phyloP scores from a whole-genome alignment of 2,888 invertebrate genomes.

The Chrysopilus asiliformis region DNA sequence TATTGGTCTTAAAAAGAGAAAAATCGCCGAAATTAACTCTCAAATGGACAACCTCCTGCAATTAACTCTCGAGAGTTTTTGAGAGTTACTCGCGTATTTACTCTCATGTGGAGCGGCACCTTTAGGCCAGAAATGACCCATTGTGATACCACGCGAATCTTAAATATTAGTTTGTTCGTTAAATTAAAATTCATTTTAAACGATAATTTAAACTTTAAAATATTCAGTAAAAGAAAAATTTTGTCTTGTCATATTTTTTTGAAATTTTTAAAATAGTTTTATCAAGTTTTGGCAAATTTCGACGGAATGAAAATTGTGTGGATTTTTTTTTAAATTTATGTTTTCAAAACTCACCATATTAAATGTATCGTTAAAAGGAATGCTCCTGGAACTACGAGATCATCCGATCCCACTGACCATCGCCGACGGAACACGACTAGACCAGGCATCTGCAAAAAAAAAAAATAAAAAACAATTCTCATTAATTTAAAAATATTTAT shows the following conservation, averaged over 20 bases:
- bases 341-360: slow-evolving; percentile 50
- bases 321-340: no score
- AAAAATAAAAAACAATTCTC: slow-evolving; percentile 7
- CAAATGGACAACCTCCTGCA: no score
- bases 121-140: no score
- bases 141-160: no score
- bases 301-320: no score
- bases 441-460: slow-evolving; percentile 55
- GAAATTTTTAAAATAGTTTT: not conserved
- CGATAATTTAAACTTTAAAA: not conserved
- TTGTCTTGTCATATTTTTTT: not conserved
- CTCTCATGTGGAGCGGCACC: no score
- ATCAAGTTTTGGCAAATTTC: not conserved
- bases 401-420: slow-evolving; percentile 82
- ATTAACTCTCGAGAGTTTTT: no score
- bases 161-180: not conserved
- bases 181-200: not conserved
- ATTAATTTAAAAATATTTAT: no score
- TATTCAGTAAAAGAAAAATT: no score
- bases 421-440: slow-evolving; percentile 70
- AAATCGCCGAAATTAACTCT: no score
- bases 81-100: no score
- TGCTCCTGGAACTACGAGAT: slow-evolving; percentile 70
- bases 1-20: no score
- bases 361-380: slow-evolving; percentile 62